A percentile compares a stretch with the other conserved stretches of the same genome.
Evolutionary conservation across 1,140 invertebrate genomes (phyloP).

Genomic region (Harlomillsia oculata): DNA sequence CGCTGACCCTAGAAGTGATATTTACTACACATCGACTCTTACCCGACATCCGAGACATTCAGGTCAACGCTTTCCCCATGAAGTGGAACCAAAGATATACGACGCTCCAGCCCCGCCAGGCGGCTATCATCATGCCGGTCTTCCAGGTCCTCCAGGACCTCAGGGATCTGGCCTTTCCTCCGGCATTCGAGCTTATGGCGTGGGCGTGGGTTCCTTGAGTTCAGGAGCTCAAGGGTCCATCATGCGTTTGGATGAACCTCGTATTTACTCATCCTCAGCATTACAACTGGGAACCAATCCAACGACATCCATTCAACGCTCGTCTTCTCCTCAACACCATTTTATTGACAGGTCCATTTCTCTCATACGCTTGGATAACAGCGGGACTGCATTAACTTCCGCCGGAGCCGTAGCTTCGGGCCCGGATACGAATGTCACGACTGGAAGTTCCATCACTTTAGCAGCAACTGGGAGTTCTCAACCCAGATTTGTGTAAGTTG

Average conservation of each 20-base stretch:
- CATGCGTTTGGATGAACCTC: slow-evolving; percentile 30
- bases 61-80: neutral
- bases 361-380: slow-evolving; percentile 33
- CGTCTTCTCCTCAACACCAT: slow-evolving; percentile 28
- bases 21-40: slow-evolving; percentile 34
- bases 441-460: slow-evolving; percentile 18
- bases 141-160: neutral
- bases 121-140: slow-evolving; percentile 18
- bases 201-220: slow-evolving; percentile 1
- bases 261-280: slow-evolving; percentile 34
- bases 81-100: slow-evolving; percentile 21
- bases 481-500: slow-evolving; percentile 18
- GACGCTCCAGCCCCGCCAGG: slow-evolving; percentile 23
- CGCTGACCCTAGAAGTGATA: slow-evolving; percentile 31
- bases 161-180: neutral
- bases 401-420: slow-evolving; percentile 6
- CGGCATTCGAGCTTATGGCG: slow-evolving; percentile 16
- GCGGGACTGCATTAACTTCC: slow-evolving; percentile 9
- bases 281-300: slow-evolving; percentile 25
- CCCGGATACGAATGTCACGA: neutral
- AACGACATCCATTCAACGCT: slow-evolving; percentile 17
- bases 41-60: slow-evolving; percentile 25
- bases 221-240: slow-evolving; percentile 21
- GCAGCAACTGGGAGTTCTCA: slow-evolving; percentile 18
- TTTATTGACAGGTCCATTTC: slow-evolving; percentile 33